Evolutionary conservation across 2,113 vertebrate species (phyloP).

Genomic region (Sorex fumeus): DNA sequence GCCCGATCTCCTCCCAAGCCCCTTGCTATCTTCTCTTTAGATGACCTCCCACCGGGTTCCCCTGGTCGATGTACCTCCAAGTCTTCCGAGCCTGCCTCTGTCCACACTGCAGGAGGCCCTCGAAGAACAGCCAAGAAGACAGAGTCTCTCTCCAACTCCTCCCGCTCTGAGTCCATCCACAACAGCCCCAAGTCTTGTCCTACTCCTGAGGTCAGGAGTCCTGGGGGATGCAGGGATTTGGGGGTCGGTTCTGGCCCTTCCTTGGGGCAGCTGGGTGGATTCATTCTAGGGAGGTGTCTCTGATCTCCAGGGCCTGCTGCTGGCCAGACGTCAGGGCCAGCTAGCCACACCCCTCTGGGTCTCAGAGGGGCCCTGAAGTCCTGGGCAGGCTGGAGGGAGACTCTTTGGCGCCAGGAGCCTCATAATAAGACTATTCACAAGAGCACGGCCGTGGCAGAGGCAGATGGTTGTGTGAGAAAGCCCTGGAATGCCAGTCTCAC

Average conservation of each 20-base stretch:
- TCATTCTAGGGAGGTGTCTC: not conserved
- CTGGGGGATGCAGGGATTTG: no score
- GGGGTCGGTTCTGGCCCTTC: not conserved
- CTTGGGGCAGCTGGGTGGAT: not conserved
- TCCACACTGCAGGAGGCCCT: constrained; percentile 48
- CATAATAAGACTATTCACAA: constrained; percentile 5
- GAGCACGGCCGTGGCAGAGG: not conserved
- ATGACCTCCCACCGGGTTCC: constrained; percentile 78
- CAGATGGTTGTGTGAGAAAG: not conserved
- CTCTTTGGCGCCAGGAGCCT: constrained; percentile 16
- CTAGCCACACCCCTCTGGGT: not conserved
- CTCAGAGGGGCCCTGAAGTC: constrained; percentile 37
- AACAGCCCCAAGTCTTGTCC: constrained; percentile 96
- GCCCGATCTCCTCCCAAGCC: constrained; percentile 18
- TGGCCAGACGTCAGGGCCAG: not conserved
- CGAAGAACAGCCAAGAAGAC: constrained; percentile 85
- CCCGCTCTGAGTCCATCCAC: constrained; percentile 91
- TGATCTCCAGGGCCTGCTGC: not conserved
- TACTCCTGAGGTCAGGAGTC: constrained; percentile 93
- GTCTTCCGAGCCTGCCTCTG: constrained; percentile 69
- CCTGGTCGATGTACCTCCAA: constrained; percentile 68
- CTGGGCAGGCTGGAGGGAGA: constrained; percentile 44
- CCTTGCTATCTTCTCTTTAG: constrained; percentile 75
- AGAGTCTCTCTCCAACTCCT: constrained; percentile 89
- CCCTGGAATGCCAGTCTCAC: not conserved